Percentiles rank a stretch among this genome's conserved stretches.
These are phyloP conservation scores for Serinus canaria DNA, from an alignment of 2,113 vertebrate genomes.

Conservation along the genomic window DNA sequence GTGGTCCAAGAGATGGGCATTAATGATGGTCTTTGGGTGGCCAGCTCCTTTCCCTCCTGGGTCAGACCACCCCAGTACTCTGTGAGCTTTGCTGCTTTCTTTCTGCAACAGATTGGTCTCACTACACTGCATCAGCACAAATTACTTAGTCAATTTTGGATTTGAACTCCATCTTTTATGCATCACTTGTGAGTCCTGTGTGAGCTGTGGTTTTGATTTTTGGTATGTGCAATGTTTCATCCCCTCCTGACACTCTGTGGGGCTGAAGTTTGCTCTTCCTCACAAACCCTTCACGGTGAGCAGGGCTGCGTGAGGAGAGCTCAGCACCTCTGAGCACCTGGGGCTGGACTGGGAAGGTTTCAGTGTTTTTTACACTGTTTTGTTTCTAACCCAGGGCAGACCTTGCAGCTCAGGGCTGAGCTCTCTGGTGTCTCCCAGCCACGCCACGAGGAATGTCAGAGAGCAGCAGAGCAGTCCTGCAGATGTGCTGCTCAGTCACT, in stretches of 20 bases:
- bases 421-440: not conserved
- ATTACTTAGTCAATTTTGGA: not conserved
- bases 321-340: not conserved
- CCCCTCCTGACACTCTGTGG: not conserved
- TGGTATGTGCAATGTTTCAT: not conserved
- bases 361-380: not conserved
- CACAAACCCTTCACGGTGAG: too few relatives aligned
- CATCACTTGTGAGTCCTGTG: not conserved
- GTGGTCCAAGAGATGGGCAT: not conserved
- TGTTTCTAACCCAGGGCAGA: not conserved
- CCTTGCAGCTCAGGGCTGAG: not conserved
- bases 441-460: fast-evolving
- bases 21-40: conserved; percentile 12
- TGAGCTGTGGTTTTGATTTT: not conserved
- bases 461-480: not conserved
- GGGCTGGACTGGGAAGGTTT: not conserved
- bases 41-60: not conserved
- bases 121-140: not conserved
- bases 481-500: not conserved
- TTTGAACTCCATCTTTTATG: not conserved
- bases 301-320: not conserved
- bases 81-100: not conserved
- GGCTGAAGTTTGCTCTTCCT: not conserved
- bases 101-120: not conserved
- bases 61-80: not conserved